Conservation (phyloP, 1,140 invertebrate genomes). For the Eumaeus atala region DNA sequence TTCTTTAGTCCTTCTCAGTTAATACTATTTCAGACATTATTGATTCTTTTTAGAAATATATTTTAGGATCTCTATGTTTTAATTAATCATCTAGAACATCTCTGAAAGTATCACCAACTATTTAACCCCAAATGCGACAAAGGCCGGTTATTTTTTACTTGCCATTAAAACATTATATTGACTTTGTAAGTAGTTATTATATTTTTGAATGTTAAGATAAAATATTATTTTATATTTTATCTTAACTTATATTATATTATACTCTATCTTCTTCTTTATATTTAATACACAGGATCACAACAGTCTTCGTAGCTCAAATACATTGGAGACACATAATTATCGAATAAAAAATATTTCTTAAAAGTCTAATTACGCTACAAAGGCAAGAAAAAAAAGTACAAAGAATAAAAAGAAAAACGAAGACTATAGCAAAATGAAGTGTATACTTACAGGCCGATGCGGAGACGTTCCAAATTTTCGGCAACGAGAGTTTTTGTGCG, state of each 20-base stretch:
- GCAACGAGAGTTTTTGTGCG: constrained; percentile 41
- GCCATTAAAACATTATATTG: no score
- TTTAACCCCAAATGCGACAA: no score
- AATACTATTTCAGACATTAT: no score
- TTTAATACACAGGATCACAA: neutral
- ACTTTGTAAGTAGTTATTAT: no score
- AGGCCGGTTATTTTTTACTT: no score
- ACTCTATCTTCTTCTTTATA: neutral
- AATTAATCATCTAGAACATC: no score
- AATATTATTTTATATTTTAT: no score
- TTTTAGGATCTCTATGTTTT: no score
- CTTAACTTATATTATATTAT: neutral
- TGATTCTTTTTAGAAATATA: no score
- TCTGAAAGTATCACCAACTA: no score
- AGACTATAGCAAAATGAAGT: constrained; percentile 1
- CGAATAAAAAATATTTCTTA: neutral
- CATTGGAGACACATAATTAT: neutral
- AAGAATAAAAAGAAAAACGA: constrained; percentile 5
- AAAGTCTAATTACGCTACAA: neutral
- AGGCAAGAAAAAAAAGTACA: constrained; percentile 4
- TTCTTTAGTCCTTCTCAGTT: no score
- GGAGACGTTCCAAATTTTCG: constrained; percentile 41
- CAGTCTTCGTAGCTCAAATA: neutral
- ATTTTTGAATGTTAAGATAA: no score
- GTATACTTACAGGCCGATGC: constrained; percentile 46